phyloP scores from a whole-genome alignment of 2,888 invertebrate species.

The Platypus cylindrus region DNA sequence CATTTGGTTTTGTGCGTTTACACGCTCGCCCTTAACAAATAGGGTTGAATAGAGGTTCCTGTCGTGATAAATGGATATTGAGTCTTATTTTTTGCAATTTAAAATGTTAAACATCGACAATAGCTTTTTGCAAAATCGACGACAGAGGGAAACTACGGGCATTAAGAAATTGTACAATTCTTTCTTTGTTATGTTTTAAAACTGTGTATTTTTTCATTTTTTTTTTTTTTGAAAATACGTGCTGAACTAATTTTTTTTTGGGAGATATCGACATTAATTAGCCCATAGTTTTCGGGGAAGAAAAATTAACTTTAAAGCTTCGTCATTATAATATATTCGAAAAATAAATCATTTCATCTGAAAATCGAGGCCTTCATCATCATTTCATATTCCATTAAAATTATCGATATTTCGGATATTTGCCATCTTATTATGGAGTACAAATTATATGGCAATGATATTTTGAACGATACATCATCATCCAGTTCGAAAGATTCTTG shows the following conservation, averaged over 20 bases:
- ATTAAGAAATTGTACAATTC: conserved; percentile 80
- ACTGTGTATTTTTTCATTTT: conserved; percentile 1
- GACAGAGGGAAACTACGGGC: conserved; percentile 72
- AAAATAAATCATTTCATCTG: neutral
- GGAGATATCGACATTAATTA: neutral
- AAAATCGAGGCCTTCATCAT: neutral
- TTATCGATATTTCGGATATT: neutral
- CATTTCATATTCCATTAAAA: neutral
- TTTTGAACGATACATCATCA: conserved; percentile 25
- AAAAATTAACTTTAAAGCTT: no score
- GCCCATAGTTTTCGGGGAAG: neutral
- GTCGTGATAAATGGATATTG: conserved; percentile 36
- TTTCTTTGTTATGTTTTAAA: conserved; percentile 77
- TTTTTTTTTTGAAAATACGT: conserved; percentile 3
- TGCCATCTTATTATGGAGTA: conserved; percentile 33
- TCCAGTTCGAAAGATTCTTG: conserved; percentile 27
- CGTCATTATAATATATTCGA: neutral
- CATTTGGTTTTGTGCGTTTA: conserved; percentile 9
- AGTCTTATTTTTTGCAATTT: conserved; percentile 30
- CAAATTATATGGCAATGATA: conserved; percentile 31
- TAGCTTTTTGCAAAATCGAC: conserved; percentile 65
- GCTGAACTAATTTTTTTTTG: conserved; percentile 4
- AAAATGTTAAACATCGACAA: conserved; percentile 61
- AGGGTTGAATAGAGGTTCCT: conserved; percentile 19
- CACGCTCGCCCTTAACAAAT: conserved; percentile 16